Percentiles rank a stretch among this genome's conserved stretches.
These are phyloP conservation scores for Ormyrus pomaceus DNA, from an alignment of 2,888 invertebrate species.

Conservation along the genomic window DNA sequence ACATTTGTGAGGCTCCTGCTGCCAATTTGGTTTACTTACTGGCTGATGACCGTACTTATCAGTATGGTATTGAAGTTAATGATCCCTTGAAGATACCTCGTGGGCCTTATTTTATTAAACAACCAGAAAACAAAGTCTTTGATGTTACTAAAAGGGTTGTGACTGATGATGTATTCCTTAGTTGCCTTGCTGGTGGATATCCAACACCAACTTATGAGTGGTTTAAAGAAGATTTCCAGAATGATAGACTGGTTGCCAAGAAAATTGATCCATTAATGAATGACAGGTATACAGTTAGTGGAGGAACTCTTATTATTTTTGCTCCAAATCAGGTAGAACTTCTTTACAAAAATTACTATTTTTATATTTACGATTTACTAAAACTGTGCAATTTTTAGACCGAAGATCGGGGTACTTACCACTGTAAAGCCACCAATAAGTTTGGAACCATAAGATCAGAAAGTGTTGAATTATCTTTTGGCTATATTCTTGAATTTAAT, in stretches of 20 bases:
- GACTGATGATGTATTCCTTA: conserved; percentile 86
- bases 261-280: conserved; percentile 87
- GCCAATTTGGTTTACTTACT: conserved; percentile 83
- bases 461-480: conserved; percentile 91
- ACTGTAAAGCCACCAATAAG: conserved; percentile 93
- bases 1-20: conserved; percentile 93
- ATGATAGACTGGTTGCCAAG: conserved; percentile 84
- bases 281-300: conserved; percentile 89
- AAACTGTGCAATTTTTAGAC: conserved; percentile 74
- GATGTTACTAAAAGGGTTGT: conserved; percentile 85
- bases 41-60: conserved; percentile 86
- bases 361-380: background rate
- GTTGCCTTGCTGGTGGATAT: conserved; percentile 90
- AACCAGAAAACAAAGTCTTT: conserved; percentile 89
- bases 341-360: conserved; percentile 17
- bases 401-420: conserved; percentile 90
- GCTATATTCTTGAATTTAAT: conserved; percentile 92
- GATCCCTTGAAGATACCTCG: conserved; percentile 89
- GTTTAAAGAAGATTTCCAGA: conserved; percentile 92
- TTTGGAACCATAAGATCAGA: conserved; percentile 93
- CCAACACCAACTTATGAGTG: conserved; percentile 93
- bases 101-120: conserved; percentile 92
- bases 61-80: conserved; percentile 89
- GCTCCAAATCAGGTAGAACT: conserved; percentile 82
- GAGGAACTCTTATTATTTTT: conserved; percentile 93